Percentiles rank a stretch among this genome's conserved stretches.
phyloP scores from a whole-genome alignment of 1,140 invertebrate species.

The Acarapis woodi region DNA sequence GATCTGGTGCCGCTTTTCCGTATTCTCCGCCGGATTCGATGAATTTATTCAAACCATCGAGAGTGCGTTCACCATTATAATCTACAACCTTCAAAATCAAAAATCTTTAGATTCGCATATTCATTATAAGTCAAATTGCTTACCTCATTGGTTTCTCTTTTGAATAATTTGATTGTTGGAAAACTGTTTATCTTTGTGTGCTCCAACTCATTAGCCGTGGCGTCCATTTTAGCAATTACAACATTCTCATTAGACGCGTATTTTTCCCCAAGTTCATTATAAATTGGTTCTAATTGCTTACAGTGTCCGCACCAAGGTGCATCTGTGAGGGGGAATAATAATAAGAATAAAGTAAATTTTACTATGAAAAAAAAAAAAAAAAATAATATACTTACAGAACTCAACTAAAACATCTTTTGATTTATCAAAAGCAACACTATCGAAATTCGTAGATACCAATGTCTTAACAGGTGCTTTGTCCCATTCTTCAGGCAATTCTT shows the following conservation, averaged over 20 bases:
- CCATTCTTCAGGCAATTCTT: slow-evolving; percentile 91
- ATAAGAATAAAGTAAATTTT: not conserved
- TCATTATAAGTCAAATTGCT: too few relatives aligned
- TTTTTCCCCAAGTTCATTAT: slow-evolving; percentile 60
- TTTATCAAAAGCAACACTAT: slow-evolving; percentile 61
- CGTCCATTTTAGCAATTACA: slow-evolving; percentile 92
- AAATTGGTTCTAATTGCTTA: slow-evolving; percentile 83
- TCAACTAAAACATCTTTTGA: slow-evolving; percentile 84
- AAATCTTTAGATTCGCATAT: not conserved
- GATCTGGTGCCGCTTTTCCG: slow-evolving; percentile 28
- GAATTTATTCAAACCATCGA: slow-evolving; percentile 75
- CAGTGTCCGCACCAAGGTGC: slow-evolving; percentile 88
- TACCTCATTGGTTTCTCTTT: slow-evolving; percentile 67
- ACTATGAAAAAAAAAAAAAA: not conserved
- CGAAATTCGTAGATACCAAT: slow-evolving; percentile 82
- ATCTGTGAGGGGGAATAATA: slow-evolving; percentile 19
- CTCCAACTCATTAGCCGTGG: slow-evolving; percentile 85
- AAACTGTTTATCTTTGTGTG: slow-evolving; percentile 78
- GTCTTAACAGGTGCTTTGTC: slow-evolving; percentile 76
- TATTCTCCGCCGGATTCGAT: slow-evolving; percentile 42
- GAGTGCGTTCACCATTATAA: slow-evolving; percentile 76
- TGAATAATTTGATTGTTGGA: slow-evolving; percentile 87
- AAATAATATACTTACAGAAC: slow-evolving; percentile 33
- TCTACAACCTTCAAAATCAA: slow-evolving; percentile 34
- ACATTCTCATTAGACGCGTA: slow-evolving; percentile 53